Conservation (phyloP, 2,113 vertebrate species). For the Phaethon lepturus region DNA sequence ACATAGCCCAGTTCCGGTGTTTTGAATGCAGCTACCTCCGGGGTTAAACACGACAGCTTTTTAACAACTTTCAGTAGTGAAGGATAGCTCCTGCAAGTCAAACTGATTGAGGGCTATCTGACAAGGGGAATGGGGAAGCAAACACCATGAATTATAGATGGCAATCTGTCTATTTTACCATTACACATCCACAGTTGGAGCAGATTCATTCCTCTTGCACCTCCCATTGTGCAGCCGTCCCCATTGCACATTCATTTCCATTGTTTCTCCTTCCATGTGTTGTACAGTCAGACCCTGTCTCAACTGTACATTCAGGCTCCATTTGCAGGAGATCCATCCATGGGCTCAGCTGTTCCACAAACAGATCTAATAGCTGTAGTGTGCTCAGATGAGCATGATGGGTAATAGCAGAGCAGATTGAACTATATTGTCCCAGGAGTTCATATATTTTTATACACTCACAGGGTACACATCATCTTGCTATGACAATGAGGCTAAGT, state of each 20-base stretch:
- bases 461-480: conserved; percentile 65
- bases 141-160: conserved; percentile 61
- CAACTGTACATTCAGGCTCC: conserved; percentile 14
- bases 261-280: conserved; percentile 30
- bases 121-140: conserved; percentile 34
- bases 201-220: conserved; percentile 35
- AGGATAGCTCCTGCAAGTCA: conserved; percentile 32
- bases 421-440: conserved; percentile 74
- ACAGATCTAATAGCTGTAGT: conserved; percentile 70
- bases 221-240: neutral
- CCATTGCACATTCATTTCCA: conserved; percentile 27
- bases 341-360: conserved; percentile 71
- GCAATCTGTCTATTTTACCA: conserved; percentile 43
- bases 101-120: conserved; percentile 59
- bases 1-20: neutral
- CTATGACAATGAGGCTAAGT: conserved; percentile 72
- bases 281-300: conserved; percentile 53
- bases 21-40: conserved; percentile 14
- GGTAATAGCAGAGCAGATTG: conserved; percentile 73
- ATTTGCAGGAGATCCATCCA: conserved; percentile 56
- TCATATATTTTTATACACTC: conserved; percentile 78
- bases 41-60: neutral
- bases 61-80: conserved; percentile 7
- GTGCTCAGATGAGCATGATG: conserved; percentile 68
- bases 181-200: conserved; percentile 8